Evolutionary conservation across 2,888 invertebrate species (phyloP), one percentile per base, ranked within the genome.

Genomic region (Galeruca laticollis): DNA sequence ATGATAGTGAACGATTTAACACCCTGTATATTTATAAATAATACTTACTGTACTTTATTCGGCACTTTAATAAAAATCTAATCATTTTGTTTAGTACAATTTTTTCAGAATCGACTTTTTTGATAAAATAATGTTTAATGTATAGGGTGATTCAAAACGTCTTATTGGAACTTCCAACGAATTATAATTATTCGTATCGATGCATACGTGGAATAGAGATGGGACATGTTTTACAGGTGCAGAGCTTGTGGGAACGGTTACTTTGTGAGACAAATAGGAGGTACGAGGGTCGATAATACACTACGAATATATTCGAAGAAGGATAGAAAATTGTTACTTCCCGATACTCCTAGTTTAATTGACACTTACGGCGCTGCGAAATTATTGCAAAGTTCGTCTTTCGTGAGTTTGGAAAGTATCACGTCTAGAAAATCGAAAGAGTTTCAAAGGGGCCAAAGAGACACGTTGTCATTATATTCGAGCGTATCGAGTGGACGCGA

Each of bases 221-320:
- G 26, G 47, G n/a, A 18, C 8, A 4, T 15, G 1, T 31, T 31
- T 57, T 57, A 10, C 15, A 68, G 68, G 5, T 91, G 91, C 75
- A 74, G 80, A 2, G 79, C 86, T 0, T 91, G 91, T 73, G 90
- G 90, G 0, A 85, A 86, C 40, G 89, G 88, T 13, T 87, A 86
- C 68, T 91, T 91, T 77, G 81, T 82, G 0, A 87, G 83, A 69
- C 82, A 88, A 81, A 75, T 87, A 63, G 73, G 73, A 80, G 83
- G 89, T 80, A 73, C 81, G 77, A 59, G 82, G 80, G 70, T 86
- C 78, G 81, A 84, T 26, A 82, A 76, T 49, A 70, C 35, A 10
- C 35, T 65, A n/a, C 51, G 63, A 15, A 18, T 20, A 11, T 18
- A 43, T 18, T 61, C 35, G 31, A 57, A 21, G n/a, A 69, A 68